Base-by-base conservation (phyloP, 2,113 vertebrate species). In the Eptatretus burgeri region DNA sequence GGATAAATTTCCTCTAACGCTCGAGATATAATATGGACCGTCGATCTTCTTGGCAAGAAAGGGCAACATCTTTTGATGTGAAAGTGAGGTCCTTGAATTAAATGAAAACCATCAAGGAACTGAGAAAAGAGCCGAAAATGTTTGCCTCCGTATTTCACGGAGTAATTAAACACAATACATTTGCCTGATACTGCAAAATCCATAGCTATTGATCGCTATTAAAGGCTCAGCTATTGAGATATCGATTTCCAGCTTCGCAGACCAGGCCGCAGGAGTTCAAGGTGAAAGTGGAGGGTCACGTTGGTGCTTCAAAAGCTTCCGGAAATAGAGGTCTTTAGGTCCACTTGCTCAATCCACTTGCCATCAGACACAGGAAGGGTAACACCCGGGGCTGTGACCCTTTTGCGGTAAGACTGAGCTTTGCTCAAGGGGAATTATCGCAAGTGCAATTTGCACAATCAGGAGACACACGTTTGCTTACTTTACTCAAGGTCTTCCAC, bases 181-280 rank as follows among this genome's bases (percentile, higher is more conserved):
- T 60, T 60, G 56, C 56, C 56, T 60, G 56, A 60, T 60, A 60
- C 56, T 60, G 56, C 56, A 60, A 60, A 60, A 60, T 60, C 56
- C 56, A 60, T 60, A 60, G n/a, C n/a, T 60, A 60, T 60, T 20
- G 56, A 60, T 60, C 56, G 56, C 56, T 60, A 60, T 60, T 60
- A 60, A 60, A 60, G 19, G 9, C 56, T 20, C 20, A 20, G 56
- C 56, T 60, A 60, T 60, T 60, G 56, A 60, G 56, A 60, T 17
- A 60, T 60, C n/a, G 56, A 60, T 60, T 60, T 20, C 12, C 56
- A 10, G n/a, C 56, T 11, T 20, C n/a, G 56, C 56, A 17, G n/a
- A 20, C 11, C 56, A 60, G 56, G n/a, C 20, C 56, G 11, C 56
- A n/a, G n/a, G 56, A 60, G 56, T 60, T 60, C 56, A 60, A 60